Percentiles rank a stretch among this genome's conserved stretches.
Conservation (phyloP, 2,113 vertebrate genomes). For the Terrapene triunguis region DNA sequence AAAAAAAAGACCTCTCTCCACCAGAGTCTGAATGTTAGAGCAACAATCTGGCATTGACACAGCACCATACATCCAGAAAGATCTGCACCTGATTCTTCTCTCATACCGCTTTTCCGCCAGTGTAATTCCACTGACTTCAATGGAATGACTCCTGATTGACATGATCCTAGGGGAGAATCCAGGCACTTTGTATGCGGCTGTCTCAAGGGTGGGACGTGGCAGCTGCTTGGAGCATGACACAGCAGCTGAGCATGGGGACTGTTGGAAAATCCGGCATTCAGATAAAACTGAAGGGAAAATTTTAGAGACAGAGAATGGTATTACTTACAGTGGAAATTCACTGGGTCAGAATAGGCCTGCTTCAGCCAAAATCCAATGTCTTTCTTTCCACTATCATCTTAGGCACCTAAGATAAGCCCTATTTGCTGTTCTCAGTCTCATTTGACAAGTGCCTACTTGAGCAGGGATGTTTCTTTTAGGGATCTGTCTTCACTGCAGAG, state of each 20-base stretch:
- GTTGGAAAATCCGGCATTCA: accelerated
- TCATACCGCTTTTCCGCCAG: accelerated
- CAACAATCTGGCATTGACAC: accelerated
- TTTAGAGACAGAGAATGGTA: accelerated
- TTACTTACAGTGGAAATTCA: not conserved
- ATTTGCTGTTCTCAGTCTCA: not conserved
- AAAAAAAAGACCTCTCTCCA: conserved; percentile 1
- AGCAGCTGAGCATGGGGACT: not conserved
- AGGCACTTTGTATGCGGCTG: conserved; percentile 27
- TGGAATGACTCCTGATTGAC: accelerated
- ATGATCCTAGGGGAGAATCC: not conserved
- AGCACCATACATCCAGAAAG: not conserved
- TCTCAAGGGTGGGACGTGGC: conserved; percentile 60
- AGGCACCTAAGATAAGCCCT: not conserved
- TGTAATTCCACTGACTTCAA: not conserved
- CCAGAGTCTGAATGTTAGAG: not conserved
- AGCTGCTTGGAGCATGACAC: conserved; percentile 55
- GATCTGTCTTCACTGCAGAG: not conserved
- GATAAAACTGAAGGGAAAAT: conserved; percentile 17
- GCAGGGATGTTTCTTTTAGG: not conserved
- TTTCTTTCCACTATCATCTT: not conserved
- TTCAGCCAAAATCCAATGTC: not conserved
- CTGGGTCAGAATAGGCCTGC: not conserved
- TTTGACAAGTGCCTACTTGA: not conserved
- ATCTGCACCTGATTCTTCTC: not conserved